phyloP scores from a whole-genome alignment of 2,797 vertebrate genomes.

The Crocodylus rhombifer region DNA sequence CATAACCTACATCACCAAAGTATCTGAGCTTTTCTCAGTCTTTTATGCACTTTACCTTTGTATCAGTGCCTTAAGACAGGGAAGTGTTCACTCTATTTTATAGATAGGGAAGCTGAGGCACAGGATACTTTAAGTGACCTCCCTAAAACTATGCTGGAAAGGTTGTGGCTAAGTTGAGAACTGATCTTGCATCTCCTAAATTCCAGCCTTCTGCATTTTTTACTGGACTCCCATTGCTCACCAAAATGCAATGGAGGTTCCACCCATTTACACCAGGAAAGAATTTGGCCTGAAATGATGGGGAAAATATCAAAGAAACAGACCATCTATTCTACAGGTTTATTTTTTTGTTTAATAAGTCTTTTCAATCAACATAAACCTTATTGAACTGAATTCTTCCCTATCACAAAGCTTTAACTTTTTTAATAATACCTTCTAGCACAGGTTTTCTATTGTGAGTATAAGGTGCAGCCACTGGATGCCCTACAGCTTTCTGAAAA shows the following conservation, averaged over 20 bases:
- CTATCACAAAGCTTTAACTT: neutral
- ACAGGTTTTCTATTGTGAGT: neutral
- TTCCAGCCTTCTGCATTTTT: fast-evolving
- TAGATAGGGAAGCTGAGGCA: neutral
- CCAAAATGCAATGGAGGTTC: neutral
- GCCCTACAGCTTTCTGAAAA: neutral
- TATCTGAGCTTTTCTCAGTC: neutral
- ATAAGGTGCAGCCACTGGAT: neutral
- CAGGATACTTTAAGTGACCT: neutral
- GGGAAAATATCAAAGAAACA: neutral
- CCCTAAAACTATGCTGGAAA: neutral
- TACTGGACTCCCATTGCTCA: neutral
- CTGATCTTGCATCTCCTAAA: neutral
- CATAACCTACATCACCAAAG: fast-evolving
- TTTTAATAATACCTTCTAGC: neutral
- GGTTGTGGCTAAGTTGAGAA: neutral
- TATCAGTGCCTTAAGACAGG: neutral
- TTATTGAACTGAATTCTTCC: too few relatives aligned
- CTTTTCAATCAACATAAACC: neutral
- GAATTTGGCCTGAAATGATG: neutral
- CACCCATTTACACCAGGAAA: neutral
- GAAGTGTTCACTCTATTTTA: too few relatives aligned
- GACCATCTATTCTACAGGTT: too few relatives aligned
- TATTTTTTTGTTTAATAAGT: neutral
- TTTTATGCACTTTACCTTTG: neutral